Evolutionary conservation across 2,797 vertebrate species (phyloP), one percentile per base, ranked within the genome.

Genomic region (Cetoscarus ocellatus): DNA sequence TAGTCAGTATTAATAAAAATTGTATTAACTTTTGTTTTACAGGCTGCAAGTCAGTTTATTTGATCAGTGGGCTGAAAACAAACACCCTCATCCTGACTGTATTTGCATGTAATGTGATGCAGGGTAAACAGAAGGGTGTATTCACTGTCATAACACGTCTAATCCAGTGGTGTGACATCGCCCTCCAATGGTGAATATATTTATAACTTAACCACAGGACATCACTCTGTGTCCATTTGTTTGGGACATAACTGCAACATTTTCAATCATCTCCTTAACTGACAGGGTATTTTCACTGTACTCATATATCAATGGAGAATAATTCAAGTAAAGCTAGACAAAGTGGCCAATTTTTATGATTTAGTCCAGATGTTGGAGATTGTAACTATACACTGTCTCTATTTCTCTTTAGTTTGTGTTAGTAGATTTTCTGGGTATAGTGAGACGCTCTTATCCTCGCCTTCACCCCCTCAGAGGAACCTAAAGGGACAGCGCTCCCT

Each of bases 401-500:
- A n/a, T n/a, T 54, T 15, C 52, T 54, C 82, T 94, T 91, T 92
- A 93, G 93, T 94, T 93, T 94, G 89, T 90, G 90, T 95, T 95
- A 95, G 93, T 79, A 88, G 94, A 94, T 95, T 92, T 93, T 67
- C 17, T 88, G 90, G 77, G 93, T 95, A 94, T 93, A 94, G 91
- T 93, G 86, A 94, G 92, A 94, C 90, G 89, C 90, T 86, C 90
- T 72, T 88, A 95, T 85, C 78, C 88, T 79, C 63, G 11, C n/a
- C 67, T 66, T 70, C 84, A 75, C 75, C 70, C 72, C 77, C 72
- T 27, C 61, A 55, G 72, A 85, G 84, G 90, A 94, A 94, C 93
- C 93, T 79, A 77, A 88, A 89, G 95, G 94, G 94, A 96, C 95
- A 95, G 93, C 93, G 55, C 79, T 95, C 89, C 87, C 95, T 94